Evolutionary conservation across 1,140 invertebrate species (phyloP).

Genomic region (Calliopsis andreniformis): DNA sequence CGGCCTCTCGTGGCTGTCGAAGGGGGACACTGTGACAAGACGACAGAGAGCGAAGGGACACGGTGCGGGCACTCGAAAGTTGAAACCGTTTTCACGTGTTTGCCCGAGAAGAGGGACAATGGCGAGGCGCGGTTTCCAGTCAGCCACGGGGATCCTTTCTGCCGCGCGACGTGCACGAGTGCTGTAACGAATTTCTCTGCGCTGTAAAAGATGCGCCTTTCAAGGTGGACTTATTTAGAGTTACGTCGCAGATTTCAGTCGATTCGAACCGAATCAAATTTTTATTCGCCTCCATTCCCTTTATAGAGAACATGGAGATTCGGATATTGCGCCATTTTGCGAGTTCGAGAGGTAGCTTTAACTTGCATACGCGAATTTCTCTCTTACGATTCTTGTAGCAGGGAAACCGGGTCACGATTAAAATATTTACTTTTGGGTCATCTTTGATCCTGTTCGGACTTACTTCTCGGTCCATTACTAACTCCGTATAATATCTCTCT

Average conservation of each 20-base stretch:
- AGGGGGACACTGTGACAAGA: constrained; percentile 44
- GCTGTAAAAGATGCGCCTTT: neutral
- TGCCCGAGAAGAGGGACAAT: constrained; percentile 46
- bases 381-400: neutral
- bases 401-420: neutral
- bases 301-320: too few relatives aligned
- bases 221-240: neutral
- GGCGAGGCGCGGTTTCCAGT: constrained; percentile 49
- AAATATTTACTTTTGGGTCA: constrained; percentile 12
- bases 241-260: neutral
- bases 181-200: constrained; percentile 18
- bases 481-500: too few relatives aligned
- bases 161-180: neutral
- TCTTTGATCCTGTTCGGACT: neutral
- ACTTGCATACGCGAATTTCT: neutral
- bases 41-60: constrained; percentile 24
- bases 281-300: too few relatives aligned
- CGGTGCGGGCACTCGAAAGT: constrained; percentile 71
- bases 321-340: too few relatives aligned
- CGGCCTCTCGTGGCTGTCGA: constrained; percentile 9
- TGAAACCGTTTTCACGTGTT: constrained; percentile 75
- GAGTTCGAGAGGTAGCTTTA: too few relatives aligned
- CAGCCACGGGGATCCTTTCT: constrained; percentile 22
- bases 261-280: neutral
- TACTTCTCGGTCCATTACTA: too few relatives aligned